phyloP scores from a whole-genome alignment of 2,888 invertebrate genomes.

The Andrena hattorfiana region DNA sequence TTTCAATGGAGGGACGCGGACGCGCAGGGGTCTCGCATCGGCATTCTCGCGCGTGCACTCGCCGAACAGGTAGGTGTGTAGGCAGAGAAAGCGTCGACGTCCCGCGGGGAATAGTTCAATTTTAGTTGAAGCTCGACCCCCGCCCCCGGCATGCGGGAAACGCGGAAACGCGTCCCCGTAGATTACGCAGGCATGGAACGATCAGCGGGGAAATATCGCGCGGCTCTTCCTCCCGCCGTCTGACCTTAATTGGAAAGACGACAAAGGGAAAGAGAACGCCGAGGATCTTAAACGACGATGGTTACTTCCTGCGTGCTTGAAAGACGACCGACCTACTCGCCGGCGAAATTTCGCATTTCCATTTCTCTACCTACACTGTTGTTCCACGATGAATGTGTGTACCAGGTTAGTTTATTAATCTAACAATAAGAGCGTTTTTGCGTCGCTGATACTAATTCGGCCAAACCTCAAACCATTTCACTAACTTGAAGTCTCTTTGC shows the following conservation, averaged over 20 bases:
- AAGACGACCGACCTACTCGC: constrained; percentile 19
- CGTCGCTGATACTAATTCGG: neutral
- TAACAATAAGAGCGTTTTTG: neutral
- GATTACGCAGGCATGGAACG: constrained; percentile 59
- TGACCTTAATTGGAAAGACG: constrained; percentile 66
- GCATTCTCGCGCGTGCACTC: constrained; percentile 19
- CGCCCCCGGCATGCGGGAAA: constrained; percentile 44
- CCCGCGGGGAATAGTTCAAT: constrained; percentile 80
- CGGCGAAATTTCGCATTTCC: constrained; percentile 6
- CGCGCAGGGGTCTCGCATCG: neutral
- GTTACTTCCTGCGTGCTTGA: neutral
- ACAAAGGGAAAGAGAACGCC: constrained; percentile 60
- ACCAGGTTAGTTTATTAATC: neutral
- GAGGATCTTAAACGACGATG: constrained; percentile 31
- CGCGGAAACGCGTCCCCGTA: constrained; percentile 59
- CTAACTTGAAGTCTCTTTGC: no score
- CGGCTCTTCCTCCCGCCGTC: constrained; percentile 38
- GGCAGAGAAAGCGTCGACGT: constrained; percentile 52
- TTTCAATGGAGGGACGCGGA: constrained; percentile 14
- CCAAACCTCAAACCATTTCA: neutral
- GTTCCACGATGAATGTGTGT: neutral
- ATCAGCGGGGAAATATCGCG: constrained; percentile 61
- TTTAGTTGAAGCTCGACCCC: constrained; percentile 75
- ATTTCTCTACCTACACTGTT: neutral
- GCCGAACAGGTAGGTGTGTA: constrained; percentile 19